These are phyloP conservation scores for Macquaria ambigua DNA, from an alignment of 2,113 vertebrate genomes.

Conservation along the genomic window DNA sequence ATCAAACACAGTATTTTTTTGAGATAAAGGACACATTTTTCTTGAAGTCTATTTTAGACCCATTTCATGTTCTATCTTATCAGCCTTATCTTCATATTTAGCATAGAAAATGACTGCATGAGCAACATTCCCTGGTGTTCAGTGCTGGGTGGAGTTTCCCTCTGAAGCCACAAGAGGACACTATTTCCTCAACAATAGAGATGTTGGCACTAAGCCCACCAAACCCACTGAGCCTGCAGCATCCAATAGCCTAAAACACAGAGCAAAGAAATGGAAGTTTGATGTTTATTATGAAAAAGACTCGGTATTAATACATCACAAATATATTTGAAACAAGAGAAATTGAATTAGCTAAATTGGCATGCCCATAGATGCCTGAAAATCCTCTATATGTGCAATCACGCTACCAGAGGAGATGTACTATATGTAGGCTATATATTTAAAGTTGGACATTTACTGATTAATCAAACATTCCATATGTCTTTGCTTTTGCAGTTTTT, in stretches of 20 bases:
- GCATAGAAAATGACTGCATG: slow-evolving; percentile 18
- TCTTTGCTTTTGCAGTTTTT: slow-evolving; percentile 18
- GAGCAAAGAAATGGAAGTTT: slow-evolving; percentile 61
- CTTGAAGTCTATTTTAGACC: slow-evolving; percentile 68
- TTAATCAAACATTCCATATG: slow-evolving; percentile 39
- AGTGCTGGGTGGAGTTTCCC: slow-evolving; percentile 20
- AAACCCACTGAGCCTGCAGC: slow-evolving; percentile 40
- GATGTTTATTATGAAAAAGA: slow-evolving; percentile 55
- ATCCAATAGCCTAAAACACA: slow-evolving; percentile 39
- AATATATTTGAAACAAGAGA: slow-evolving; percentile 44
- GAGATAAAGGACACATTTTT: slow-evolving; percentile 68
- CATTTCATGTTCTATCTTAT: slow-evolving; percentile 55
- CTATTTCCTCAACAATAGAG: slow-evolving; percentile 74
- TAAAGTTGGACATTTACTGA: slow-evolving; percentile 45
- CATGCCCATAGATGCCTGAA: slow-evolving; percentile 24
- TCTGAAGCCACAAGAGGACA: slow-evolving; percentile 71
- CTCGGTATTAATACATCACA: slow-evolving; percentile 46
- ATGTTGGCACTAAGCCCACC: slow-evolving; percentile 33
- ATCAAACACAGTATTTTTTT: slow-evolving; percentile 35
- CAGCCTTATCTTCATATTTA: slow-evolving; percentile 58
- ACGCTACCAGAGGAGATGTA: slow-evolving; percentile 28
- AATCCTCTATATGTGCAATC: slow-evolving; percentile 57
- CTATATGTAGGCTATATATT: slow-evolving; percentile 27
- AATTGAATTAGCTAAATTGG: slow-evolving; percentile 54
- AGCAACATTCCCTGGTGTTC: not conserved